Base-by-base conservation (phyloP, 2,113 vertebrate species). In the Craseonycteris thonglongyai region DNA sequence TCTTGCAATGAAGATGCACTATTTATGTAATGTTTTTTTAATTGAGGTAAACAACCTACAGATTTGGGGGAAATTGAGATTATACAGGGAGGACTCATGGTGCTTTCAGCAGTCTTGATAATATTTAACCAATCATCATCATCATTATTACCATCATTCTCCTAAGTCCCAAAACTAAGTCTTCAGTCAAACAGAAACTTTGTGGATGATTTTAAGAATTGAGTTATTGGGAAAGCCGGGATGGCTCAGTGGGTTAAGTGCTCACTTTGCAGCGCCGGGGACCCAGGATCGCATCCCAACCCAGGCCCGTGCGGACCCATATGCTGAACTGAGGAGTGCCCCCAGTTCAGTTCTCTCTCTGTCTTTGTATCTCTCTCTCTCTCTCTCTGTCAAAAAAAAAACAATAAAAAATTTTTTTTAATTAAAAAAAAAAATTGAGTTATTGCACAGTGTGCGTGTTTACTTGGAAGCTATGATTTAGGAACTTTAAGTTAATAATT, bases 401-500 rank as follows among this genome's bases (percentile, higher is more conserved):
- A n/a, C n/a, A n/a, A n/a, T n/a, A n/a, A n/a, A n/a, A n/a, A n/a
- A n/a, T n/a, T n/a, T n/a, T n/a, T n/a, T n/a, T n/a, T n/a, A n/a
- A n/a, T n/a, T n/a, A n/a, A n/a, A n/a, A n/a, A n/a, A n/a, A 91
- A 58, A 54, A 78, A 81, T 0, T 69, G 8, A 79, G 61, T 83
- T 71, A 91, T 21, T 71, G 26, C 30, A 78, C 35, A 74, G 30
- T 66, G 83, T 66, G 30, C 1, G 21, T 88, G 63, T 58, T 90
- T 88, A 40, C 51, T 95, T 51, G n/a, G 54, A 76, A 85, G 26
- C 47, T 71, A 28, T 16, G 51, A 88, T 68, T 80, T 95, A 84
- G 88, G 85, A 81, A 72, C 22, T 61, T 42, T 28, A 88, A 66
- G 65, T 81, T 83, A 83, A 81, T 93, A 76, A 91, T 76, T 93